These are phyloP conservation scores for Phaonia tiefii DNA, from an alignment of 2,888 invertebrate species.

Conservation along the genomic window DNA sequence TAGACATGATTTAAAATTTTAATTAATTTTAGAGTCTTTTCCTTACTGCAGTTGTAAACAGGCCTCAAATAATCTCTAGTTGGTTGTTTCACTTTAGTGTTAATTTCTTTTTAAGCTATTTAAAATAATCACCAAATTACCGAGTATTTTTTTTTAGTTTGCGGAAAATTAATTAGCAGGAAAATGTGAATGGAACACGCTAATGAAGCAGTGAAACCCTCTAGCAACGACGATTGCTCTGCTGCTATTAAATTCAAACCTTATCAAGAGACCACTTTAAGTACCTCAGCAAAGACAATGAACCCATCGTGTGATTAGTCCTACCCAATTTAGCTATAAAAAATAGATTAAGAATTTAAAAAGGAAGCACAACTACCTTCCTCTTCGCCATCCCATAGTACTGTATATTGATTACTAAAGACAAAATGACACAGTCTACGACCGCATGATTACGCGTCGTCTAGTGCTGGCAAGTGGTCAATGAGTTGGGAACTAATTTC, in stretches of 20 bases:
- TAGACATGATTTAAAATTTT: no score
- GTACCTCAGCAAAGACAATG: background rate
- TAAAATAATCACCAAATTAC: constrained; percentile 1
- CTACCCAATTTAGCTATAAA: constrained; percentile 14
- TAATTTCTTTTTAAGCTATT: constrained; percentile 24
- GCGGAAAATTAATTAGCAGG: no score
- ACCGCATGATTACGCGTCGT: constrained; percentile 20
- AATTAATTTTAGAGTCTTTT: no score
- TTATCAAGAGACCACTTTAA: constrained; percentile 24
- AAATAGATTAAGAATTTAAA: constrained; percentile 31
- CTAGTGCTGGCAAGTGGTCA: constrained; percentile 22
- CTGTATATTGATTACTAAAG: no score
- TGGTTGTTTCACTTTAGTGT: no score
- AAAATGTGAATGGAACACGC: constrained; percentile 25
- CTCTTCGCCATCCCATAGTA: background rate
- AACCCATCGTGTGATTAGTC: constrained; percentile 28
- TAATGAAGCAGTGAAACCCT: constrained; percentile 1
- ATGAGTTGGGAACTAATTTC: constrained; percentile 26
- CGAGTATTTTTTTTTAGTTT: background rate
- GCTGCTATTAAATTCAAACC: constrained; percentile 1
- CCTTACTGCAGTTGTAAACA: no score
- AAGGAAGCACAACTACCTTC: constrained; percentile 2
- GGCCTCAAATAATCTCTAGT: no score
- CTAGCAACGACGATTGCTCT: background rate
- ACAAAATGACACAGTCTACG: background rate